phyloP scores from a whole-genome alignment of 2,797 vertebrate species.

The Ceryle rudis region DNA sequence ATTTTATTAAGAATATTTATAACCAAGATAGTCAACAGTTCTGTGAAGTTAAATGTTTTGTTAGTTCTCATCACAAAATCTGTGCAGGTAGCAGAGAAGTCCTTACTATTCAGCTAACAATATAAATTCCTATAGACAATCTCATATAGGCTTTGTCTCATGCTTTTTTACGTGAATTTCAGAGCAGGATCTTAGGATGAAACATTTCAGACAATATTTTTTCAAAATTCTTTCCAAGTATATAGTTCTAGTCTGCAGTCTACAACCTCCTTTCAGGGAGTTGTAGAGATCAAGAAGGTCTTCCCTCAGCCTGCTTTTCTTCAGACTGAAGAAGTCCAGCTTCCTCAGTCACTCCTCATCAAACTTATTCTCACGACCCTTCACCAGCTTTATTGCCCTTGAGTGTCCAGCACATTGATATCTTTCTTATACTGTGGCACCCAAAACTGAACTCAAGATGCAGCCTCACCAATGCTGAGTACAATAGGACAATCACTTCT shows the following conservation, averaged over 20 bases:
- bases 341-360: too few relatives aligned
- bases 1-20: not conserved
- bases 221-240: not conserved
- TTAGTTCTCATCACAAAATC: not conserved
- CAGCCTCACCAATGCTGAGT: too few relatives aligned
- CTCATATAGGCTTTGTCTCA: not conserved
- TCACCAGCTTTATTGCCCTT: too few relatives aligned
- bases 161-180: not conserved
- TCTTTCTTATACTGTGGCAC: too few relatives aligned
- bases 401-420: too few relatives aligned
- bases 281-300: too few relatives aligned
- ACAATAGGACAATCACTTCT: too few relatives aligned
- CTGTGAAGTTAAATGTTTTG: not conserved
- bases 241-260: not conserved
- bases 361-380: too few relatives aligned
- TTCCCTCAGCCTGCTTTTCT: too few relatives aligned
- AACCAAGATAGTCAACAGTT: not conserved
- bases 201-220: not conserved
- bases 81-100: not conserved
- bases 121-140: not conserved
- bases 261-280: too few relatives aligned
- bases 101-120: not conserved
- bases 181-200: not conserved
- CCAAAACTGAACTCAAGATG: too few relatives aligned
- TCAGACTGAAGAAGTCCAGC: too few relatives aligned